Evolutionary conservation across 2,888 invertebrate genomes (phyloP), one percentile per base, ranked within the genome.

Genomic region (Synanthedon formicaeformis): DNA sequence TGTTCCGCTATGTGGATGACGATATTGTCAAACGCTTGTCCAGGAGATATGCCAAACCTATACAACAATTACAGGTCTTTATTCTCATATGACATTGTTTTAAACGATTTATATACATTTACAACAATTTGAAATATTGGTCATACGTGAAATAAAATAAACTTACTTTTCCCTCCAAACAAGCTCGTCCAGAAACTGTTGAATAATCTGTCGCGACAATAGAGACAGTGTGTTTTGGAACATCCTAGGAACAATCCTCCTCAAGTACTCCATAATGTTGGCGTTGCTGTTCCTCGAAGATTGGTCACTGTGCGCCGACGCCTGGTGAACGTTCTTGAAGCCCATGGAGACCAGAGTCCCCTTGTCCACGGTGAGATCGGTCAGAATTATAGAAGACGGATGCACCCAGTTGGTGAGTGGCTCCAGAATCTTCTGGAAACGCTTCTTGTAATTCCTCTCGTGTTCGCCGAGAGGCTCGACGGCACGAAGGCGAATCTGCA

Each of bases 131-230:
- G 6, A 34, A 34, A 34, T 34, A 6, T 10, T 34, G 3, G 34
- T 34, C 27, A 10, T 27, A 27, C 4, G 3, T 27, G 6, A 27
- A 27, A 27, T 27, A 27, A 27, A 18, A 18, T 18, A 18, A 16
- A 64, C 72, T 67, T 51, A 85, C 86, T 74, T 81, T 73, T 96
- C 96, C 54, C 96, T 89, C 96, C 96, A 96, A 11, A 95, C 93
- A 14, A 96, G 79, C 69, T 96, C 96, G 72, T 96, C 96, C 58
- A 96, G 81, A 75, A 96, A 96, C 75, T 96, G 95, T 75, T 96
- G 96, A 65, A 96, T 95, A 72, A 96, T 94, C 77, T 93, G 94
- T 50, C 94, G 88, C 2, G 94, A 95, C 0, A 96, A 81, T 58
- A 95, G 73, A 10, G 95, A 94, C 6, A 96, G 77, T 0, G 96